Conservation (phyloP, 2,888 invertebrate genomes). For the Yponomeuta cagnagella region DNA sequence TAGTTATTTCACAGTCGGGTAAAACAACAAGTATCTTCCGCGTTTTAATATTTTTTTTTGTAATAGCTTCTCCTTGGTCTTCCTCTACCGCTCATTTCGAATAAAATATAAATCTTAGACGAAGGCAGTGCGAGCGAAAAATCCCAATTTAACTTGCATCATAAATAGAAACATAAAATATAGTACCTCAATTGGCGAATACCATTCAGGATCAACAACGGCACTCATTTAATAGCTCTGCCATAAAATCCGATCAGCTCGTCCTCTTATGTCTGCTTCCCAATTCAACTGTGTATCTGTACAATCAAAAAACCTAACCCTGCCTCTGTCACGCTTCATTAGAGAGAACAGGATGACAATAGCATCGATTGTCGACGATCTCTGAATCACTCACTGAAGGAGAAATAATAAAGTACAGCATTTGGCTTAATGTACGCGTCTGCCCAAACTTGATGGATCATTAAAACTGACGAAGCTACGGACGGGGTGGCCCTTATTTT, state of each 20-base stretch:
- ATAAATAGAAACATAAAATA: not conserved
- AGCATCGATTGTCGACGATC: too few relatives aligned
- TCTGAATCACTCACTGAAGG: not conserved
- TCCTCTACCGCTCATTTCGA: too few relatives aligned
- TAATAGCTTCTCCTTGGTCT: too few relatives aligned
- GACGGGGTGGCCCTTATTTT: not conserved
- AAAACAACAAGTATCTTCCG: too few relatives aligned
- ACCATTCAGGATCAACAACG: not conserved
- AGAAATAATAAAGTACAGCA: conserved; percentile 17
- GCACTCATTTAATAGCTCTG: not conserved
- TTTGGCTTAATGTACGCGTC: conserved; percentile 18
- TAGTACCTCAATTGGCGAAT: not conserved
- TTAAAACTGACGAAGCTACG: conserved; percentile 19
- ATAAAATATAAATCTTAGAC: too few relatives aligned
- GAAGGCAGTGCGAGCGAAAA: too few relatives aligned
- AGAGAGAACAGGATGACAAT: too few relatives aligned
- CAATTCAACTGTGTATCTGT: not conserved
- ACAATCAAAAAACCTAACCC: too few relatives aligned
- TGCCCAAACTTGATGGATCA: conserved; percentile 21
- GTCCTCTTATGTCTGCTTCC: not conserved
- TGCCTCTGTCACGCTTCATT: too few relatives aligned
- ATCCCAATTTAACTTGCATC: not conserved
- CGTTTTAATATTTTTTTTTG: too few relatives aligned
- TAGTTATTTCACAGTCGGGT: too few relatives aligned
- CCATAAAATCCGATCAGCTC: not conserved